Percentiles rank a stretch among this genome's conserved stretches.
These are phyloP conservation scores for Ptychobarbus kaznakovi DNA, from an alignment of 2,797 vertebrate genomes.

Conservation along the genomic window DNA sequence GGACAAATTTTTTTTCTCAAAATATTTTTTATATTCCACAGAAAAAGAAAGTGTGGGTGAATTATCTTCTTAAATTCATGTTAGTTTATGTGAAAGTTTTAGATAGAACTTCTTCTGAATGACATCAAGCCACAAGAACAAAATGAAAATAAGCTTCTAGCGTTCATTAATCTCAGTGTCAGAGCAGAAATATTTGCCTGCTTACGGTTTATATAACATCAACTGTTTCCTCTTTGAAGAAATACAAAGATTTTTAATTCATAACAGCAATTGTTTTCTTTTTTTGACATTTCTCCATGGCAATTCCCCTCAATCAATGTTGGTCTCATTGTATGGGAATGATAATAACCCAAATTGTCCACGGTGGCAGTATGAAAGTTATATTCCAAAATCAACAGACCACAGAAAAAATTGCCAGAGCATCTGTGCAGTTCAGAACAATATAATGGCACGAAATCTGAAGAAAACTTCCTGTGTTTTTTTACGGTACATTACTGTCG, in stretches of 20 bases:
- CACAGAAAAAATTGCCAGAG: constrained; percentile 1
- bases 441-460: constrained; percentile 26
- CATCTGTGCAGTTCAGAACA: constrained; percentile 22
- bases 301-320: constrained; percentile 32
- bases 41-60: background rate
- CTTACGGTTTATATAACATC: constrained; percentile 42
- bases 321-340: constrained; percentile 15
- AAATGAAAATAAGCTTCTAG: constrained; percentile 5
- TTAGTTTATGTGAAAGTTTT: background rate
- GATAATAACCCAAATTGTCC: constrained; percentile 28
- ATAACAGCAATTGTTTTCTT: constrained; percentile 47
- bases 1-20: background rate
- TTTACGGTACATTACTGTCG: constrained; percentile 5
- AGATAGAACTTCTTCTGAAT: background rate
- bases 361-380: constrained; percentile 33
- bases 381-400: constrained; percentile 40
- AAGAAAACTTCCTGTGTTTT: constrained; percentile 6
- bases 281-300: constrained; percentile 43
- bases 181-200: constrained; percentile 27
- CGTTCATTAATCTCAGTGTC: constrained; percentile 21
- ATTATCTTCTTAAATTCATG: background rate
- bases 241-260: constrained; percentile 53
- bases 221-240: constrained; percentile 39
- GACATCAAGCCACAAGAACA: constrained; percentile 4
- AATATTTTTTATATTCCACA: background rate